A percentile compares a stretch with the other conserved stretches of the same genome.
These are phyloP conservation scores for Mesitornis unicolor DNA, from an alignment of 2,113 vertebrate genomes.

Conservation along the genomic window DNA sequence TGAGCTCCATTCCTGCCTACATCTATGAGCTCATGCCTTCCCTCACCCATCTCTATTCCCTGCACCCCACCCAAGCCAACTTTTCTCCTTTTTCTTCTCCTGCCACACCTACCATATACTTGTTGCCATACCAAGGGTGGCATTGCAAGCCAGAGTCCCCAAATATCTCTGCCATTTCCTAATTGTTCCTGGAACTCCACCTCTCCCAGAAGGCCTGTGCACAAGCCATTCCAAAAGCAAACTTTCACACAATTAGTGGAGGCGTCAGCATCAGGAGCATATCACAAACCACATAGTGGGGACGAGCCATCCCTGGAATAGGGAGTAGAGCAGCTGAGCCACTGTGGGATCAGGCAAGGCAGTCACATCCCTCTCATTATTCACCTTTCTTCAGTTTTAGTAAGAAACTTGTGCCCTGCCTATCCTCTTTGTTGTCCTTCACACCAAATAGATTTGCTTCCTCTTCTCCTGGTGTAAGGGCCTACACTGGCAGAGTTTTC, in stretches of 20 bases:
- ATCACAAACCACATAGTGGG: not conserved
- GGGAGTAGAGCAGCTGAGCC: not conserved
- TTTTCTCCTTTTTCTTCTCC: slow-evolving; percentile 17
- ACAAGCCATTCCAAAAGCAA: not conserved
- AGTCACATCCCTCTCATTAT: not conserved
- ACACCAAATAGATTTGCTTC: not conserved
- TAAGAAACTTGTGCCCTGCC: not conserved
- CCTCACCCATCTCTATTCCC: not conserved
- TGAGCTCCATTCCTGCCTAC: slow-evolving; percentile 29
- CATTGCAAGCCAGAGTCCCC: not conserved
- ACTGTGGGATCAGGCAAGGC: not conserved
- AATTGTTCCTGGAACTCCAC: slow-evolving; percentile 9
- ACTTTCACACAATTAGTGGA: slow-evolving; percentile 4
- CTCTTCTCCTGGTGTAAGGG: not conserved
- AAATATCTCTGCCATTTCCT: slow-evolving; percentile 1
- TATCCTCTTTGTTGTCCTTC: not conserved
- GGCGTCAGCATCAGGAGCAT: not conserved
- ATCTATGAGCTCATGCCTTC: slow-evolving; percentile 4
- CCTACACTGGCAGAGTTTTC: not conserved
- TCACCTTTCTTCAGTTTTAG: not conserved
- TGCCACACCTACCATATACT: not conserved
- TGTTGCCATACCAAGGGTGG: not conserved
- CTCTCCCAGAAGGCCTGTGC: not conserved
- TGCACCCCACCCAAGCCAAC: not conserved
- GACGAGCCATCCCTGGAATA: not conserved